Percentiles rank a stretch among this genome's conserved stretches.
Evolutionary conservation across 2,888 invertebrate genomes (phyloP).

Genomic region (Apamea crenata): DNA sequence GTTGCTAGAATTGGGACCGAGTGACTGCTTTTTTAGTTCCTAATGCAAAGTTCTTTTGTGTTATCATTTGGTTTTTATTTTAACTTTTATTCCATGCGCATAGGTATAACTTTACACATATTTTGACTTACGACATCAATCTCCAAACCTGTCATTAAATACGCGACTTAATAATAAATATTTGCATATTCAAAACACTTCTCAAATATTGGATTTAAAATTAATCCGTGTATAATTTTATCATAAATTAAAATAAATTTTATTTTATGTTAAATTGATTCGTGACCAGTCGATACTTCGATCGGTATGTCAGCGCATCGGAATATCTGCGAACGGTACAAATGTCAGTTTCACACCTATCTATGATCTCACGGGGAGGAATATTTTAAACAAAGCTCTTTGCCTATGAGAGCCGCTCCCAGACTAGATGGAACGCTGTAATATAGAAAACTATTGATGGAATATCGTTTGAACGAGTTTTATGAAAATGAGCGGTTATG

Average conservation of each 20-base stretch:
- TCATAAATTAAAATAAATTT: conserved; percentile 42
- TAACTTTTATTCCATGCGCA: not conserved
- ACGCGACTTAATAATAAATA: conserved; percentile 25
- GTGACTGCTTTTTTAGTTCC: not conserved
- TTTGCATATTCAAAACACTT: conserved; percentile 34
- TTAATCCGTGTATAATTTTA: conserved; percentile 48
- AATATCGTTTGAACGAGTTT: conserved; percentile 34
- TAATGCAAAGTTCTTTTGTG: not conserved
- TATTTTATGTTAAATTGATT: conserved; percentile 58
- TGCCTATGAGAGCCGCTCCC: conserved; percentile 61
- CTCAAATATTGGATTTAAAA: conserved; percentile 49
- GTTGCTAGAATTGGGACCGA: not conserved
- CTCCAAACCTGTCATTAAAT: conserved; percentile 26
- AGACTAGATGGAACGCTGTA: conserved; percentile 64
- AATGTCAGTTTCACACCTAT: conserved; percentile 77
- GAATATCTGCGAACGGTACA: conserved; percentile 55
- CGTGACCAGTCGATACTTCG: conserved; percentile 49
- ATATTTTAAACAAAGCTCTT: conserved; percentile 69
- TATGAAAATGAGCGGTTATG: conserved; percentile 8
- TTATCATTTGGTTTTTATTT: not conserved
- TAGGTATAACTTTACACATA: not conserved
- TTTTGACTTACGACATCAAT: conserved; percentile 17
- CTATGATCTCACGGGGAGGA: conserved; percentile 73
- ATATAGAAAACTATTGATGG: conserved; percentile 49
- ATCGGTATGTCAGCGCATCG: conserved; percentile 51